Conservation (phyloP, 2,113 vertebrate genomes). For the Pseudonaja textilis region DNA sequence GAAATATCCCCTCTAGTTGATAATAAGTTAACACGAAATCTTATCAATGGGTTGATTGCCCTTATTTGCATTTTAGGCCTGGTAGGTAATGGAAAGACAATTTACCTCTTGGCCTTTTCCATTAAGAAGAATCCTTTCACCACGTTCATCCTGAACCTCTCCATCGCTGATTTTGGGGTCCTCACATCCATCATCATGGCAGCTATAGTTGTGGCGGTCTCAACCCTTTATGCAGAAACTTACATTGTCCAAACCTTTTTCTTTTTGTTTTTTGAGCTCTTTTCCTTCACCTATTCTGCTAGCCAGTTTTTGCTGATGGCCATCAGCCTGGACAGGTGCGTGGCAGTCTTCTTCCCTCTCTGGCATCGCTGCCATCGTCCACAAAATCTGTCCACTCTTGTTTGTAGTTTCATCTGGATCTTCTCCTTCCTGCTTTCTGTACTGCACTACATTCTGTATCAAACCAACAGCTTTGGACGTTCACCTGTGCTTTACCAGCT, state of each 20-base stretch:
- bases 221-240: fast-evolving
- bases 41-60: background rate
- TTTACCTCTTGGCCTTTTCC: background rate
- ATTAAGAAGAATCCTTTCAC: background rate
- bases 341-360: no score
- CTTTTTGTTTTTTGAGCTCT: fast-evolving
- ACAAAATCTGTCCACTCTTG: no score
- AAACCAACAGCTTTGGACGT: no score
- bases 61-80: background rate
- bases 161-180: background rate
- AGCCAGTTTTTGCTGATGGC: no score
- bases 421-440: background rate
- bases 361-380: no score
- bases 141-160: background rate
- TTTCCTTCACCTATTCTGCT: no score
- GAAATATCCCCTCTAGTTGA: no score
- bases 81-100: background rate
- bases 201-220: background rate
- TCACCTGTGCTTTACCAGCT: background rate
- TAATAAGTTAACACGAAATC: background rate
- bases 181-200: background rate
- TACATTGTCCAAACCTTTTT: no score
- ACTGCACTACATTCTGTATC: background rate
- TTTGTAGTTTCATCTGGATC: background rate
- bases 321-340: no score